Evolutionary conservation across 2,797 vertebrate species (phyloP).

Genomic region (Xiphorhynchus erythropygius): DNA sequence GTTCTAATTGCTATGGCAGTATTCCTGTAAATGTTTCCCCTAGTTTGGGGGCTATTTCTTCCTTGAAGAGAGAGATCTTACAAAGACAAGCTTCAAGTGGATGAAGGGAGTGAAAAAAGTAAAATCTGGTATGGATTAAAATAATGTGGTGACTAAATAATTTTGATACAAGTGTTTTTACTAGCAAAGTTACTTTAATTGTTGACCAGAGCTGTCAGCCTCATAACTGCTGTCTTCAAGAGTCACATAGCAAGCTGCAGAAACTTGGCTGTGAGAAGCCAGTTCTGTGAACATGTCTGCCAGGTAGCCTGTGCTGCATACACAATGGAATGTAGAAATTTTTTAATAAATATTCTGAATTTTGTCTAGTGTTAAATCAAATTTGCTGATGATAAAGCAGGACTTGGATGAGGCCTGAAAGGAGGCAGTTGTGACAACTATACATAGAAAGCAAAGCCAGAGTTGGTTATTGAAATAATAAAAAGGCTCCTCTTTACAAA

Average conservation of each 20-base stretch:
- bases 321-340: accelerated
- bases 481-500: background rate
- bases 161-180: background rate
- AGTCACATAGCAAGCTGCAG: background rate
- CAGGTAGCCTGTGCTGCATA: background rate
- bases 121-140: background rate
- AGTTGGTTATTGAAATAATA: background rate
- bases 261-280: background rate
- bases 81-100: background rate
- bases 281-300: background rate
- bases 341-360: background rate
- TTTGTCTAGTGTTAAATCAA: background rate
- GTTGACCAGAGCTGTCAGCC: background rate
- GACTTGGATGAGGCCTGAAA: background rate
- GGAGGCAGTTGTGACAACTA: background rate
- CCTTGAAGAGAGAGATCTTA: background rate
- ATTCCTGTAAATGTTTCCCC: background rate
- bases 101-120: background rate
- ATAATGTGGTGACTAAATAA: background rate
- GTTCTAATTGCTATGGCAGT: background rate
- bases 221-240: background rate
- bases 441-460: background rate
- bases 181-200: background rate
- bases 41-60: background rate
- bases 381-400: background rate